phyloP scores from a whole-genome alignment of 2,797 vertebrate genomes.

The Chelonia mydas region DNA sequence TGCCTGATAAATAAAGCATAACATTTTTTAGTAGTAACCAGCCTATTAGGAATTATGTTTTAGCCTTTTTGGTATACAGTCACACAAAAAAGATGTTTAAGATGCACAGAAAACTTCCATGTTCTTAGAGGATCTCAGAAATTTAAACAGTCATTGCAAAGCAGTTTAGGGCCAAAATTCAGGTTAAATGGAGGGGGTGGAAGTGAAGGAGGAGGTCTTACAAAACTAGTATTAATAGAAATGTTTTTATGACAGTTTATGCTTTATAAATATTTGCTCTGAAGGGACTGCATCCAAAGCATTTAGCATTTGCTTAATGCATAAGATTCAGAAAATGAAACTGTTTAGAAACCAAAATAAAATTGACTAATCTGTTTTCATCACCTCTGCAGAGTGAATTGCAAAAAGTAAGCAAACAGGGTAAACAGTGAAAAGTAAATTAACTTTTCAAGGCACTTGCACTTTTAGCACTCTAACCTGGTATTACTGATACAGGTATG shows the following conservation, averaged over 20 bases:
- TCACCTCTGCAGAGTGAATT: too few relatives aligned
- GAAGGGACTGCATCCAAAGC: neutral
- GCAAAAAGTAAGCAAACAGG: neutral
- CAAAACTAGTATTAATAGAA: neutral
- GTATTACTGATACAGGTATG: neutral
- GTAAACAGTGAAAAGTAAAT: neutral
- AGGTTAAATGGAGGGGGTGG: neutral
- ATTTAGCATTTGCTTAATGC: neutral
- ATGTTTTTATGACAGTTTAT: neutral
- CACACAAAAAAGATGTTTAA: neutral
- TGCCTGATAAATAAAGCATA: neutral
- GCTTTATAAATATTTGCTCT: neutral
- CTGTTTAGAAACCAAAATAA: neutral
- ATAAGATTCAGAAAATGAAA: neutral
- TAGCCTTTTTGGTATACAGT: neutral
- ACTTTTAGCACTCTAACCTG: neutral
- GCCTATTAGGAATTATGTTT: too few relatives aligned
- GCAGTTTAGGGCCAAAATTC: neutral
- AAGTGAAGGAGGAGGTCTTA: neutral
- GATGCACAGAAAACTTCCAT: neutral
- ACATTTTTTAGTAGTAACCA: neutral
- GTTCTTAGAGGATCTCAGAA: neutral
- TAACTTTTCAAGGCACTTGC: neutral
- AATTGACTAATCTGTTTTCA: too few relatives aligned
- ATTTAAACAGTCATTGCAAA: neutral